Evolutionary conservation across 2,797 vertebrate genomes (phyloP), one percentile per base, ranked within the genome.

Genomic region (Crenichthys baileyi): DNA sequence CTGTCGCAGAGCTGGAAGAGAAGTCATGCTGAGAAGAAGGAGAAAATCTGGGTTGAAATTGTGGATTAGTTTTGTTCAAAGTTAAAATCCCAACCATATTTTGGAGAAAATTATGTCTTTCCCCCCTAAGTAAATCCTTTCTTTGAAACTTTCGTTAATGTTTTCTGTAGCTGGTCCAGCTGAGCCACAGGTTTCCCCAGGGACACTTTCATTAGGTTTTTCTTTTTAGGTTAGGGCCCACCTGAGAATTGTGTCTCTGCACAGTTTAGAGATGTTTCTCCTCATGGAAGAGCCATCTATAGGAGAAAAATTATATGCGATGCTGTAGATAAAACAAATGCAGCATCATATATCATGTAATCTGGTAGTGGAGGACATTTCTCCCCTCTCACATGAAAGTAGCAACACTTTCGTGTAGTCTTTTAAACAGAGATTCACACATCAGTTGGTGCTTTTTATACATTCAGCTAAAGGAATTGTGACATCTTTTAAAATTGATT

Each of bases 211-310:
- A 76, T 76, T 72, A 77, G 24, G 36, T 70, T 83, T 82, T 56
- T 26, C 56, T 70, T 70, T 73, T 75, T 73, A 20, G 55, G 41
- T 22, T n/a, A 55, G 61, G 22, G 11, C 74, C 77, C 78, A 86
- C 81, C 82, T 84, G 80, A 90, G 82, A 86, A 80, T 55, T 72
- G 41, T 61, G 83, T 77, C 12, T 81, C 73, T 81, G 31, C 53
- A 67, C 75, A 44, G 55, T 18, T 26, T 22, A 56, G 75, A 79
- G 50, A 74, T 83, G 78, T 83, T 65, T 79, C 67, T 70, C 41
- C 0, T 36, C 36, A 6, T 70, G 44, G 24, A 68, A 44, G 41
- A 44, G 5, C 22, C 24, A 68, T 41, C 36, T 67, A 13, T 44
- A 44, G 65, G 22, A 46, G 67, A 79, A 82, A 72, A 77, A 61